Evolutionary conservation across 2,113 vertebrate genomes (phyloP), one percentile per base, ranked within the genome.

Genomic region (Bungarus multicinctus): DNA sequence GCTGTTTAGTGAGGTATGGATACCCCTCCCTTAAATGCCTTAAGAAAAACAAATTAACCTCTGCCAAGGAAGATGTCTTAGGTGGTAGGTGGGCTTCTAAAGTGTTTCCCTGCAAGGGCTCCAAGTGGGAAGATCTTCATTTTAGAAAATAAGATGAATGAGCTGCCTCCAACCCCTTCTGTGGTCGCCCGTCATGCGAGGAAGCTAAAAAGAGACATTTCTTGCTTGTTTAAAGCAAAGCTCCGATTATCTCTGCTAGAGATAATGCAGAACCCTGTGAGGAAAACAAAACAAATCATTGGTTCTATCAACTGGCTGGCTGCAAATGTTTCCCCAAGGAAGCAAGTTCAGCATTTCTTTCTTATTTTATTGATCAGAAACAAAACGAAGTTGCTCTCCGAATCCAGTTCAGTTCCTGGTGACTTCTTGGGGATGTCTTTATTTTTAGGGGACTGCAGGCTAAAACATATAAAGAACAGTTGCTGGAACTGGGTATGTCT

Each of bases 111-210:
- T 91, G 91, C 93, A 53, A 39, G 89, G 86, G 94, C 92, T 95
- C 96, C 91, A 81, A 69, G 92, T 43, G 57, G 93, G 92, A 94
- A 94, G 94, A 93, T 85, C 96, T 89, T 93, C 92, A 16, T 95
- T 90, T 96, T 97, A 92, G 95, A 89, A 94, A 89, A 52, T 14
- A 52, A 95, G 94, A 94, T 90, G 89, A 94, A 97, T 96, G 94
- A 93, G 93, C 89, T 53, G 93, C 94, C 90, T 87, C 88, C 3
- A 90, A 60, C 60, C 85, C 64, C 89, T 91, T 85, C 30, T 87
- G 50, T 74, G 47, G 52, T 43, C 12, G 52, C 39, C 89, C 58
- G 54, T 89, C 89, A 94, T 52, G 3, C 89, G 39, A 53, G 27
- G n/a, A 43, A 60, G 88, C 43, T 94, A 9, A 60, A 91, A 81